Percentiles rank a stretch among this genome's conserved stretches.
These are phyloP conservation scores for Trididemnum miniatum DNA, from an alignment of 23 tunicate species.

Conservation along the genomic window DNA sequence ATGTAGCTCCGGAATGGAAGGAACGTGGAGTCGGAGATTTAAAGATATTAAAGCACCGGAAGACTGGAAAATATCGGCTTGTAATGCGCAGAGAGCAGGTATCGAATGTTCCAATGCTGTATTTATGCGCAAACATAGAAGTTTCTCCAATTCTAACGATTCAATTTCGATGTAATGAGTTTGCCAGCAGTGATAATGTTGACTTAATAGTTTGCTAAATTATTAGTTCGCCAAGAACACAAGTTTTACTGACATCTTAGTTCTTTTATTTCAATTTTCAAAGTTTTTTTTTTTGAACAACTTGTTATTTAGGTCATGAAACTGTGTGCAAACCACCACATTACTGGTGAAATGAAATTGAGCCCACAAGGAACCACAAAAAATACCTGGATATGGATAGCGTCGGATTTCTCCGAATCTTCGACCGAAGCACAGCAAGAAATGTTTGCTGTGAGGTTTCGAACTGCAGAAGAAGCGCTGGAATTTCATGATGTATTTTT, in stretches of 20 bases:
- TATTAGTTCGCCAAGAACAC: no score
- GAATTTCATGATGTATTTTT: conserved; percentile 57
- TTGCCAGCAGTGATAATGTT: no score
- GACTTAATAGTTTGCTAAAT: no score
- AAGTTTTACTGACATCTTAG: no score
- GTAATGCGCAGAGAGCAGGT: conserved; percentile 97
- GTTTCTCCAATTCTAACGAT: no score
- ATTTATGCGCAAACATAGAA: no score
- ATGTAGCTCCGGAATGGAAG: conserved; percentile 77
- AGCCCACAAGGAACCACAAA: conserved; percentile 40
- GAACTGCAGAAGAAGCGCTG: conserved; percentile 62
- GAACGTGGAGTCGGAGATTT: conserved; percentile 92
- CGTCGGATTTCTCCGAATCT: conserved; percentile 69
- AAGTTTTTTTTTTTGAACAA: no score
- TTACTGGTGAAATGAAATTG: conserved; percentile 46
- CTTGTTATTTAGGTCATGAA: conserved; percentile 85
- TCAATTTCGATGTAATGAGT: no score
- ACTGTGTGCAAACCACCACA: conserved; percentile 89
- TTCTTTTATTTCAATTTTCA: no score
- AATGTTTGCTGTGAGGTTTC: conserved; percentile 80
- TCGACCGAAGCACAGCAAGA: conserved; percentile 44
- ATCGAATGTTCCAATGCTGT: no score
- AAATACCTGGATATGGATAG: conserved; percentile 87
- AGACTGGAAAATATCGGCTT: conserved; percentile 52
- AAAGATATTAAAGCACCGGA: conserved; percentile 66